Evolutionary conservation across 2,113 vertebrate species (phyloP).

Genomic region (Cyanoderma ruficeps): DNA sequence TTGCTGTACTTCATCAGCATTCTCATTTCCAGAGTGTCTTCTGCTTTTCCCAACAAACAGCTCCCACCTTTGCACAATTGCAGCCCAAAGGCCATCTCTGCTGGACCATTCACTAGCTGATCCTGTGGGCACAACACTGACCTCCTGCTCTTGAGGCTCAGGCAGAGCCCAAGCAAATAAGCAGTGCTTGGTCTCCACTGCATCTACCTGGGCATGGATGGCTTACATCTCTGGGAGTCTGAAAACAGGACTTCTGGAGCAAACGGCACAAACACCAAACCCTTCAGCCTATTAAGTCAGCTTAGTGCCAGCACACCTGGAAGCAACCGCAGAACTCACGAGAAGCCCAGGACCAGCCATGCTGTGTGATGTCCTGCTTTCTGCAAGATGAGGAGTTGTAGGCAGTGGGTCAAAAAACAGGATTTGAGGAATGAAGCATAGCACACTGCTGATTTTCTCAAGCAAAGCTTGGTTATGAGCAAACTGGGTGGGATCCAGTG

Average conservation of each 20-base stretch:
- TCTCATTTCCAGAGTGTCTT: not conserved
- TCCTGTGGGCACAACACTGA: not conserved
- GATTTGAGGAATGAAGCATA: not conserved
- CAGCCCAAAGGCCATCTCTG: not conserved
- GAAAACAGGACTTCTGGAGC: not conserved
- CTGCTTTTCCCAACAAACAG: not conserved
- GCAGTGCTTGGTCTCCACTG: not conserved
- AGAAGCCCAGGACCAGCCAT: not conserved
- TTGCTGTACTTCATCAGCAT: not conserved
- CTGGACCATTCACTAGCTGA: not conserved
- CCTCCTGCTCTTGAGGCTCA: not conserved
- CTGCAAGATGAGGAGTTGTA: not conserved
- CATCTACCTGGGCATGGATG: fast-evolving
- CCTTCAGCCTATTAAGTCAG: not conserved
- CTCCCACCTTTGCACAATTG: not conserved
- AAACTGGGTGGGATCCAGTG: not conserved
- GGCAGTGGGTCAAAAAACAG: not conserved
- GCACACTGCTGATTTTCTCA: not conserved
- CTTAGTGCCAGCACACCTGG: not conserved
- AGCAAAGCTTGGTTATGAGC: not conserved
- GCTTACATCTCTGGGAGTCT: not conserved
- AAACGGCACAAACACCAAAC: not conserved
- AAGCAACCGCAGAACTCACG: not conserved
- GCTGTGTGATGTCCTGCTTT: fast-evolving
- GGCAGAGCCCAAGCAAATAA: not conserved